Percentiles rank a stretch among this genome's conserved stretches.
phyloP scores from a whole-genome alignment of 2,888 invertebrate genomes.

The Malthinus seriepunctatus region DNA sequence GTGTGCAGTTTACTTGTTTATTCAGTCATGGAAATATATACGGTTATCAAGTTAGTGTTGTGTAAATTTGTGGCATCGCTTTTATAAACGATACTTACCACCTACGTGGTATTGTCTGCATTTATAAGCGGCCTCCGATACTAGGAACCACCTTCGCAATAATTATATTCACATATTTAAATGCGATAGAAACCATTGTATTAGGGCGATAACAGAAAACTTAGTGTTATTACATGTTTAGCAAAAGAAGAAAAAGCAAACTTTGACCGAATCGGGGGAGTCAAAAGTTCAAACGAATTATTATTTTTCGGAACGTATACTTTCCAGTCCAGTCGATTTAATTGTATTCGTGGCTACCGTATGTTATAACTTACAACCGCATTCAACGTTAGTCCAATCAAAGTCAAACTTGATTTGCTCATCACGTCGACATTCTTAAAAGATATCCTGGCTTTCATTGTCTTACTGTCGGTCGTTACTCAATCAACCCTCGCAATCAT shows the following conservation, averaged over 20 bases:
- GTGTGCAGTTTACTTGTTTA: slow-evolving; percentile 12
- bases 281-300: neutral
- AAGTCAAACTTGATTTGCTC: slow-evolving; percentile 36
- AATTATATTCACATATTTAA: slow-evolving; percentile 39
- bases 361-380: neutral
- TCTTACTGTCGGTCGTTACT: slow-evolving; percentile 52
- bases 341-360: slow-evolving; percentile 16
- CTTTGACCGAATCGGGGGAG: neutral
- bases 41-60: slow-evolving; percentile 17
- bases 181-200: slow-evolving; percentile 34
- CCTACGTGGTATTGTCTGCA: slow-evolving; percentile 38
- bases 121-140: slow-evolving; percentile 31
- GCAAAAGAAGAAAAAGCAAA: slow-evolving; percentile 24
- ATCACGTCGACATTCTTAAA: slow-evolving; percentile 48
- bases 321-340: neutral
- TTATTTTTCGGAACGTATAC: too few relatives aligned
- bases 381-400: slow-evolving; percentile 27
- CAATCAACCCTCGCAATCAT: slow-evolving; percentile 49
- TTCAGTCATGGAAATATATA: slow-evolving; percentile 13
- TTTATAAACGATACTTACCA: slow-evolving; percentile 29
- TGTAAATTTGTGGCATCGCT: slow-evolving; percentile 23
- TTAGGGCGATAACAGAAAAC: slow-evolving; percentile 32
- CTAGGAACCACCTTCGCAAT: slow-evolving; percentile 35
- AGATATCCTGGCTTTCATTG: slow-evolving; percentile 44
- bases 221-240: slow-evolving; percentile 31